Evolutionary conservation across 2,888 invertebrate genomes (phyloP).

Genomic region (Temnothorax unifasciatus): DNA sequence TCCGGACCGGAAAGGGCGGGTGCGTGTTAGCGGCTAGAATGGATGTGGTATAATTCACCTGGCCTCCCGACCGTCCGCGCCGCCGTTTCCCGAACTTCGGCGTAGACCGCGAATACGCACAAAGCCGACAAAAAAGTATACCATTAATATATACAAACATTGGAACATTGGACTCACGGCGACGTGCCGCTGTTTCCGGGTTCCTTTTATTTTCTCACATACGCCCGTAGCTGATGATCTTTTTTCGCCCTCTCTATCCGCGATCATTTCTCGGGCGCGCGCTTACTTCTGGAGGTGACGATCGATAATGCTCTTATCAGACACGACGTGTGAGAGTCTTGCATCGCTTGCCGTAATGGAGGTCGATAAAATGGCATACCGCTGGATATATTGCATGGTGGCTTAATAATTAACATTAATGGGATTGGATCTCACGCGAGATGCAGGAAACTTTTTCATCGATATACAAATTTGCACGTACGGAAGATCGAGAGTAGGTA

Average conservation of each 20-base stretch:
- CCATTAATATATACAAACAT: constrained; percentile 75
- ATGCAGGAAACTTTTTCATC: background rate
- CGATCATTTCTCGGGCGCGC: constrained; percentile 6
- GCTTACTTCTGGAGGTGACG: constrained; percentile 9
- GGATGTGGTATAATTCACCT: constrained; percentile 65
- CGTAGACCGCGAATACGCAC: constrained; percentile 41
- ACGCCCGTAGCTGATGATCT: background rate
- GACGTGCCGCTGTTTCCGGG: constrained; percentile 24
- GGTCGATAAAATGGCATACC: constrained; percentile 48
- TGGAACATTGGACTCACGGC: constrained; percentile 59
- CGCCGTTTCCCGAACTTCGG: constrained; percentile 49
- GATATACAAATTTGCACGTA: background rate
- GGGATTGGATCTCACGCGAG: constrained; percentile 33
- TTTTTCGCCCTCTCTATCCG: background rate
- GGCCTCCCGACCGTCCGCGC: background rate
- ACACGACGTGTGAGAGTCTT: constrained; percentile 24
- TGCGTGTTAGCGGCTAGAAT: constrained; percentile 64
- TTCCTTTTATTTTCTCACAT: constrained; percentile 14
- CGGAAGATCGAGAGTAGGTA: background rate
- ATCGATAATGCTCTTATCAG: constrained; percentile 54
- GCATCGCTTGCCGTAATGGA: constrained; percentile 41
- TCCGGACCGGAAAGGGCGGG: constrained; percentile 60
- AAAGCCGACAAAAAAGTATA: constrained; percentile 50
- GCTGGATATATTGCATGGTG: constrained; percentile 30
- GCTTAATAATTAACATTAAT: constrained; percentile 55